phyloP scores from a whole-genome alignment of 2,113 vertebrate genomes.

The Rhinoderma darwinii region DNA sequence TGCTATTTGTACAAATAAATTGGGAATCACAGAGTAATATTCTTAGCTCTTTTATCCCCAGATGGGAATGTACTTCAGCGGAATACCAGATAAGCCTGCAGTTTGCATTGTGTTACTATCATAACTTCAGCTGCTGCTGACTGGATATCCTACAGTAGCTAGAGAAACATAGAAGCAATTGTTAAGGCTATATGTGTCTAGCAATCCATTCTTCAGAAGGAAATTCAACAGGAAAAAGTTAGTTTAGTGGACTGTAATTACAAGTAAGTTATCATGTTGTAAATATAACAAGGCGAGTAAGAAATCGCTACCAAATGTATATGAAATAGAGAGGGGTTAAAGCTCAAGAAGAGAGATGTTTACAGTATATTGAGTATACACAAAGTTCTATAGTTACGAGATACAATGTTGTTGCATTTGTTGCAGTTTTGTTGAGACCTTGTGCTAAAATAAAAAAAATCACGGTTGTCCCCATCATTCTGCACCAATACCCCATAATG shows the following conservation, averaged over 20 bases:
- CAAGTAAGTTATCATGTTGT: background rate
- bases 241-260: background rate
- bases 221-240: slow-evolving; percentile 31
- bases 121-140: slow-evolving; percentile 47
- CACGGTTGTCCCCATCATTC: no score
- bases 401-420: no score
- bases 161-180: slow-evolving; percentile 28
- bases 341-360: background rate
- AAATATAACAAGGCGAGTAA: background rate
- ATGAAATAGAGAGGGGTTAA: background rate
- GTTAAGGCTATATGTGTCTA: slow-evolving; percentile 21
- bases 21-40: slow-evolving; percentile 37
- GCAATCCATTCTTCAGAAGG: slow-evolving; percentile 6
- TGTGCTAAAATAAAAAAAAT: no score
- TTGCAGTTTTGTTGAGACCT: no score
- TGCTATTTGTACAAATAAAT: slow-evolving; percentile 51
- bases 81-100: slow-evolving; percentile 32
- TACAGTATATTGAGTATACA: background rate
- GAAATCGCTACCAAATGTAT: background rate
- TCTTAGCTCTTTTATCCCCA: slow-evolving; percentile 34
- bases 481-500: no score
- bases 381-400: no score
- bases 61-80: slow-evolving; percentile 15
- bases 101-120: slow-evolving; percentile 31
- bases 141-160: slow-evolving; percentile 13